phyloP scores from a whole-genome alignment of 2,888 invertebrate genomes.

The Unio delphinus region DNA sequence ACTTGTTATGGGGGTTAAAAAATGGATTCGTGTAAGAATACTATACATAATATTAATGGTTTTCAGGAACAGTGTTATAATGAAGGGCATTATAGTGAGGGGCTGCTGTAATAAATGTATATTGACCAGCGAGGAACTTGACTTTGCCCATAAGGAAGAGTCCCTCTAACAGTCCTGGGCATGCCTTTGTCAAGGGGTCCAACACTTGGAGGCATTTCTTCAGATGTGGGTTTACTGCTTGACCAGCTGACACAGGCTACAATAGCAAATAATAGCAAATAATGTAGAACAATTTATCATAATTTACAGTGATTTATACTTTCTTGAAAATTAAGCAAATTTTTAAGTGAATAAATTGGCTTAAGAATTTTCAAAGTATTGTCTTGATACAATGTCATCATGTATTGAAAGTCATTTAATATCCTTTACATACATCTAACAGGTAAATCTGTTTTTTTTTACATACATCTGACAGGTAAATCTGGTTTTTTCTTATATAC shows the following conservation, averaged over 20 bases:
- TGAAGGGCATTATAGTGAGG: neutral
- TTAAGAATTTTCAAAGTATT: no score
- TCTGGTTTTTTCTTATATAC: no score
- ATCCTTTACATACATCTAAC: no score
- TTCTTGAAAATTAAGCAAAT: neutral
- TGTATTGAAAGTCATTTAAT: no score
- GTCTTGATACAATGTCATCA: no score
- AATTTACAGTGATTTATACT: neutral
- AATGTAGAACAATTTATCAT: neutral
- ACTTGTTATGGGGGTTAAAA: neutral
- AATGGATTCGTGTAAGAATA: neutral
- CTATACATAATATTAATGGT: neutral
- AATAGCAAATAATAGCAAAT: constrained; percentile 21
- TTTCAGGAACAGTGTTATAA: neutral
- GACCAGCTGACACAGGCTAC: constrained; percentile 78
- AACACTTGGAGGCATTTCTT: constrained; percentile 79
- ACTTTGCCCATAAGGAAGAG: constrained; percentile 83
- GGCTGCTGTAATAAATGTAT: neutral
- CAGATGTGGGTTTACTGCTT: constrained; percentile 72
- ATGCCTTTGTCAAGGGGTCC: constrained; percentile 82
- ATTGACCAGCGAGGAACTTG: constrained; percentile 79
- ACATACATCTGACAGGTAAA: no score
- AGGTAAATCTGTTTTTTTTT: no score
- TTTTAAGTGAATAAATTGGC: neutral
- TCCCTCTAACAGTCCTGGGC: constrained; percentile 82